Evolutionary conservation across 2,888 invertebrate genomes (phyloP).

Genomic region (Pteria penguin): DNA sequence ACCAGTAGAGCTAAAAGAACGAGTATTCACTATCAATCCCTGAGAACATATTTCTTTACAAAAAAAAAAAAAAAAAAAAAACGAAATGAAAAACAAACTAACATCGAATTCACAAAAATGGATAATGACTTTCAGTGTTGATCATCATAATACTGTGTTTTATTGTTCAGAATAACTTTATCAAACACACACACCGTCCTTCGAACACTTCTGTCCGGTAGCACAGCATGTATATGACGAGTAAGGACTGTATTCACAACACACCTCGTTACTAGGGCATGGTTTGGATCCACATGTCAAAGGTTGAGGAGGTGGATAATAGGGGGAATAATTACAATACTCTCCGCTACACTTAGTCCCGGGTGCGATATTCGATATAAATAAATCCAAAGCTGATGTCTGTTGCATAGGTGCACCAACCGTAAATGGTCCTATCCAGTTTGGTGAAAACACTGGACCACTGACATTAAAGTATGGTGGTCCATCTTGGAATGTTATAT

Average conservation of each 20-base stretch:
- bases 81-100: too few relatives aligned
- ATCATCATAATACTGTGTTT: too few relatives aligned
- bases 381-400: conserved; percentile 56
- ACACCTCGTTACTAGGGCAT: conserved; percentile 57
- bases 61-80: too few relatives aligned
- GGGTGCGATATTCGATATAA: conserved; percentile 56
- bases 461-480: conserved; percentile 56
- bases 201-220: conserved; percentile 55
- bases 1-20: too few relatives aligned
- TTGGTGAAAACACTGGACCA: conserved; percentile 61
- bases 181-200: conserved; percentile 46
- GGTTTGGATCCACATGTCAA: conserved; percentile 61
- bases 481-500: conserved; percentile 61
- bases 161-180: too few relatives aligned
- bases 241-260: conserved; percentile 63
- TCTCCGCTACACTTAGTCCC: conserved; percentile 52
- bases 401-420: conserved; percentile 63
- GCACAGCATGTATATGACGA: conserved; percentile 63
- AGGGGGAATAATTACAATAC: conserved; percentile 57
- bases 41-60: too few relatives aligned
- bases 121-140: too few relatives aligned
- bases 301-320: conserved; percentile 55
- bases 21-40: too few relatives aligned
- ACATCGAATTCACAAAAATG: too few relatives aligned
- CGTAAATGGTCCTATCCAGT: conserved; percentile 61